Evolutionary conservation across 2,113 vertebrate species (phyloP).

Genomic region (Taxidea taxus): DNA sequence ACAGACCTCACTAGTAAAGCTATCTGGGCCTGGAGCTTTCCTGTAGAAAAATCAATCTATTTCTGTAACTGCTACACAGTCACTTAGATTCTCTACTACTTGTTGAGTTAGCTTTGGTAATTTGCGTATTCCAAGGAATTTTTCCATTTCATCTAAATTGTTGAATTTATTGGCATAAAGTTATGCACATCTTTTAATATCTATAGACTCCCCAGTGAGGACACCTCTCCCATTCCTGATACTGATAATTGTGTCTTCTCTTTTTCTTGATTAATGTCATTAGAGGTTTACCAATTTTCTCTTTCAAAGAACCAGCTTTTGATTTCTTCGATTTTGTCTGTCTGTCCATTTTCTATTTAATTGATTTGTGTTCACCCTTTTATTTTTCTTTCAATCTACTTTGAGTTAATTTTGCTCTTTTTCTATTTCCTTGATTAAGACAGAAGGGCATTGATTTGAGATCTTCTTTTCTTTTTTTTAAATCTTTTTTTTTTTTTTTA

Average conservation of each 20-base stretch:
- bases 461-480: too few relatives aligned
- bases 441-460: background rate
- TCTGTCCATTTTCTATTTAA: background rate
- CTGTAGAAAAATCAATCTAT: background rate
- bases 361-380: background rate
- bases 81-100: background rate
- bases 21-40: background rate
- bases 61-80: background rate
- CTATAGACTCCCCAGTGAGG: background rate
- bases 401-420: background rate
- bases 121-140: background rate
- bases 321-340: background rate
- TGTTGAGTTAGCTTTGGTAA: slow-evolving; percentile 4
- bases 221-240: background rate
- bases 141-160: background rate
- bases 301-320: background rate
- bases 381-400: slow-evolving; percentile 28
- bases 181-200: background rate
- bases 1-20: background rate
- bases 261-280: background rate
- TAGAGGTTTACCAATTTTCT: background rate
- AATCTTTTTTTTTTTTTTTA: too few relatives aligned
- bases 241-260: background rate
- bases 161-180: background rate
- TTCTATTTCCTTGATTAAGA: background rate